Conservation (phyloP, 2,113 vertebrate genomes). For the Formicarius rufipectus region DNA sequence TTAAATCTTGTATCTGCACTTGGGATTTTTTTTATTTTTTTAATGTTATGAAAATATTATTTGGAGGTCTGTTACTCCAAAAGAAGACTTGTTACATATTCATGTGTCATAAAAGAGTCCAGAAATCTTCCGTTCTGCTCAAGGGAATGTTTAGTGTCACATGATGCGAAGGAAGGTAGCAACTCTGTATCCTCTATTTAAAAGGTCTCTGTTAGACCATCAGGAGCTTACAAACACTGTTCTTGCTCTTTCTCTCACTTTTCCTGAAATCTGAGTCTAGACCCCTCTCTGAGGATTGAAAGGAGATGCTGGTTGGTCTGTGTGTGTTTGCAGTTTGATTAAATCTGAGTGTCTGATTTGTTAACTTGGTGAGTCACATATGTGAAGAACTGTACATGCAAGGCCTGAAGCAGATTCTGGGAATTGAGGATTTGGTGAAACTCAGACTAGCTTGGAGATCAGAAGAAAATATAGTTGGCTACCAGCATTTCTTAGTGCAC, state of each 20-base stretch:
- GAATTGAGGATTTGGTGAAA: neutral
- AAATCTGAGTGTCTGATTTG: neutral
- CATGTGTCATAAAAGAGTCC: neutral
- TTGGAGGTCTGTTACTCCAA: neutral
- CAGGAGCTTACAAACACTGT: neutral
- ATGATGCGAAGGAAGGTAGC: accelerated
- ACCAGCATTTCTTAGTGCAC: neutral
- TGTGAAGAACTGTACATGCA: accelerated
- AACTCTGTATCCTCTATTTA: neutral
- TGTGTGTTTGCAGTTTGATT: neutral
- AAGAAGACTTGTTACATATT: neutral
- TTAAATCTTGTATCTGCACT: neutral
- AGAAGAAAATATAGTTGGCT: neutral
- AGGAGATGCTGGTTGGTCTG: neutral
- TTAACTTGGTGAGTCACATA: neutral
- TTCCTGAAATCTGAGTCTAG: neutral
- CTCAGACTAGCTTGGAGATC: neutral
- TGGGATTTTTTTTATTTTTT: neutral
- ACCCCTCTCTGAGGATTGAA: neutral
- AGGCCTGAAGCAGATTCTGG: neutral
- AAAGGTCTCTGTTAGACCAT: neutral
- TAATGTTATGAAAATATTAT: neutral
- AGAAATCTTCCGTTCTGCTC: neutral
- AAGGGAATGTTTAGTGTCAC: neutral
- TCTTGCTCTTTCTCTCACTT: neutral